phyloP scores from a whole-genome alignment of 2,797 vertebrate genomes.

The Novumbra hubbsi region DNA sequence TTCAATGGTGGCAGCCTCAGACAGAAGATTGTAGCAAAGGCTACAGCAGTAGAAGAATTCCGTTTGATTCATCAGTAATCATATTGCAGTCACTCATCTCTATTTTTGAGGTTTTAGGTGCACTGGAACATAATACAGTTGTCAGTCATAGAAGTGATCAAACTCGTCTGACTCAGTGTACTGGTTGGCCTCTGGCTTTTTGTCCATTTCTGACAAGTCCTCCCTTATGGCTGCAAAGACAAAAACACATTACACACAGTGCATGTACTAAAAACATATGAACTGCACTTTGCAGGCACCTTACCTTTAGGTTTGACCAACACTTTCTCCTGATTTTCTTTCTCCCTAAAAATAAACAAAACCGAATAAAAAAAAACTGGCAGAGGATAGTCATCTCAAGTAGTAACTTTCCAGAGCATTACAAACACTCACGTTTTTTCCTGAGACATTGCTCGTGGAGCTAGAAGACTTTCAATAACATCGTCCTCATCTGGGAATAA shows the following conservation, averaged over 20 bases:
- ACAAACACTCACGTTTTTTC: constrained; percentile 50
- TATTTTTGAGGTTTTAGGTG: background rate
- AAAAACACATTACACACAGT: background rate
- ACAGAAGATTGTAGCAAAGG: too few relatives aligned
- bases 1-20: too few relatives aligned
- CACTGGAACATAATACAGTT: background rate
- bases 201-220: constrained; percentile 30
- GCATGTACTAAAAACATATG: background rate
- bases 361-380: background rate
- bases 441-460: constrained; percentile 50
- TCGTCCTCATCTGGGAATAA: constrained; percentile 46
- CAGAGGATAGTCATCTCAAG: background rate
- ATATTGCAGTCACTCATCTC: background rate
- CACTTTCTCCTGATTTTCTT: constrained; percentile 20
- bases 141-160: constrained; percentile 71
- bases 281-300: background rate
- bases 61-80: background rate
- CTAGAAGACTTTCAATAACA: constrained; percentile 68
- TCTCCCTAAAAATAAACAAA: constrained; percentile 40
- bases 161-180: constrained; percentile 64
- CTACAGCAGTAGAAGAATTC: background rate
- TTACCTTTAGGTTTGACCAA: constrained; percentile 55
- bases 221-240: constrained; percentile 18
- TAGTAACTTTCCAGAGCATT: background rate
- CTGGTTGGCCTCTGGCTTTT: background rate